These are phyloP conservation scores for Anaspis maculata DNA, from an alignment of 2,888 invertebrate genomes.

Conservation along the genomic window DNA sequence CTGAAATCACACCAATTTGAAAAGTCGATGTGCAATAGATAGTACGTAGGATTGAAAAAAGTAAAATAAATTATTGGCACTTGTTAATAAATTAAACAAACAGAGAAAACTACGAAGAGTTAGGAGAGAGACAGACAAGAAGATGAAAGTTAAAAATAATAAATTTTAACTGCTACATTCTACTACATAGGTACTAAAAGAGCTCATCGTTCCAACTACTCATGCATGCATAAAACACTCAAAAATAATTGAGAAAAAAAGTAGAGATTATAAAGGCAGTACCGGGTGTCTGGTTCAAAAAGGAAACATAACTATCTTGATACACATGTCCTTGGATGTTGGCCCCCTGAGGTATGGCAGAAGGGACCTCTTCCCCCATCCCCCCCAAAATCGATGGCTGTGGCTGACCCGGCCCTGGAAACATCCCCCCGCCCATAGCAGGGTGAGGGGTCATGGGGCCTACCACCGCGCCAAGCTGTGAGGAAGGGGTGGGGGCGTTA, in stretches of 20 bases:
- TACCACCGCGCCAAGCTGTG: constrained; percentile 19
- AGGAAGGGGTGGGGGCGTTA: constrained; percentile 35
- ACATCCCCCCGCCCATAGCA: constrained; percentile 12
- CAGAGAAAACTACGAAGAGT: constrained; percentile 3
- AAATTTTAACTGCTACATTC: constrained; percentile 9
- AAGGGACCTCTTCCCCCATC: constrained; percentile 30
- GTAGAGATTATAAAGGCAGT: constrained; percentile 37
- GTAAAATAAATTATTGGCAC: constrained; percentile 4
- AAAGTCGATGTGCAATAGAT: background rate
- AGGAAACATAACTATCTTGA: constrained; percentile 61
- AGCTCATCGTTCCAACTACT: constrained; percentile 29
- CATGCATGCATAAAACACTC: constrained; percentile 37
- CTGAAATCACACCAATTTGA: constrained; percentile 12
- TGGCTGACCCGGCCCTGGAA: constrained; percentile 30
- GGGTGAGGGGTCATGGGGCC: constrained; percentile 21
- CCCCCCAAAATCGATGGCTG: constrained; percentile 18
- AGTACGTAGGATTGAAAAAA: too few species aligned
- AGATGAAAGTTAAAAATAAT: constrained; percentile 10
- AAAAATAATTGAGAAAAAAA: constrained; percentile 21
- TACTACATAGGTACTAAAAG: too few species aligned
- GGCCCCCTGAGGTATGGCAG: constrained; percentile 25
- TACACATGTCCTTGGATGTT: constrained; percentile 45
- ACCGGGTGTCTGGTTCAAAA: constrained; percentile 52
- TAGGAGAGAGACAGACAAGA: constrained; percentile 9
- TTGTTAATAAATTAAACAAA: constrained; percentile 10